Base-by-base conservation (phyloP, 1,140 invertebrate species). In the Lasioglossum albipes region DNA sequence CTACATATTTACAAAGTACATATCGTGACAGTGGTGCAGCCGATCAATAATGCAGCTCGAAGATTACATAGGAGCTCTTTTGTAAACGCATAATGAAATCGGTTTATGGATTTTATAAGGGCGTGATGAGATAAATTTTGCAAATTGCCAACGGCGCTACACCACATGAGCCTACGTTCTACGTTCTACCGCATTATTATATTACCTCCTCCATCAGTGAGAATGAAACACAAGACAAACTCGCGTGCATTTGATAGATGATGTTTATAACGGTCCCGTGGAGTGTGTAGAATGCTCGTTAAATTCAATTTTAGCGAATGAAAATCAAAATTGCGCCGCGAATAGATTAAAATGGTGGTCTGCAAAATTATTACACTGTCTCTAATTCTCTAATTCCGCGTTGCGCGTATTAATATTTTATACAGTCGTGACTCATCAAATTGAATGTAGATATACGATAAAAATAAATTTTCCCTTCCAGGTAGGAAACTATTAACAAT, bases 71-170 rank as follows among this genome's bases (percentile, higher is more conserved):
- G 62, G 36, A 45, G 27, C 36, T 69, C 59, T 83, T 86, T 86
- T 86, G 84, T 76, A 81, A 78, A 76, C 81, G 61, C 45, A 6
- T 54, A 20, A 54, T 20, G 52, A 54, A 54, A 54, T 20, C 52
- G 52, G 45, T 49, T 54, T 6, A 54, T 54, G 52, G 52, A 54
- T 54, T 54, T 54, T 54, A 18, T 54, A 54, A 54, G 5, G 18
- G 0, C 18, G 57, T n/a, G 59, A 70, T 54, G 70, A 83, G 84
- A 86, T 86, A 86, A 86, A 86, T 86, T 86, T 80, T 80, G 79
- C 84, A 81, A 86, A 86, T 86, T 68, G 81, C 83, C 75, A 54
- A 36, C 57, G 84, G 83, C 85, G 59, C 57, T 61, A 57, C 59
- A 49, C 27, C 79, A 69, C 31, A 42, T 62, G 61, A 59, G 66